Evolutionary conservation across 2,797 vertebrate genomes (phyloP), one percentile per base, ranked within the genome.

Genomic region (Acrossocheilus wenchowensis): DNA sequence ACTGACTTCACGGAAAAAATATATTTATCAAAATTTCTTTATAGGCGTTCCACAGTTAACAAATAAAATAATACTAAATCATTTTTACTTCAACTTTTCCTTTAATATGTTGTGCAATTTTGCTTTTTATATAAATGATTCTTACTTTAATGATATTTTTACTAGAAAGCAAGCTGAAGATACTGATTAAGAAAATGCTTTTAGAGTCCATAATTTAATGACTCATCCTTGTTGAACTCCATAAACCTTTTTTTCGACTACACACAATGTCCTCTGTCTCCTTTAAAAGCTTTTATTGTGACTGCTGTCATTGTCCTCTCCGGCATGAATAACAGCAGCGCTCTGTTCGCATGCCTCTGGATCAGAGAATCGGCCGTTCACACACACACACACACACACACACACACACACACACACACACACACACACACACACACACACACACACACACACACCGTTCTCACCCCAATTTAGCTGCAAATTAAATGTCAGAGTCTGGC

Each of bases 391-490:
- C 34, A 78, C 30, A 78, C 79, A n/a, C 78, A 26, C 26, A 26
- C 26, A 26, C 26, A 26, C 26, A 26, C 26, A 26, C 26, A 26
- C 26, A 26, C 26, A 26, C 26, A 26, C 26, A 26, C 26, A 26
- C 26, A 26, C 26, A 26, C 26, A 26, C 26, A 26, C 26, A 26
- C 26, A 26, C 26, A 26, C 26, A 26, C 26, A 26, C 26, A 26
- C 26, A 26, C 26, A 26, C 26, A 26, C 26, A 26, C 26, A 26
- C 26, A n/a, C 78, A 78, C 73, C 78, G 77, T 92, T 90, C 94
- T 95, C 92, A 93, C 90, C 91, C 93, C 93, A 94, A 94, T 95
- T 92, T 89, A 88, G 90, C 91, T 91, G 90, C 90, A 94, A 95
- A 95, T 95, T 90, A 94, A 95, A 94, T 91, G 93, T 93, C 92